Base-by-base conservation (phyloP, 2,113 vertebrate species). In the Podarcis muralis region DNA sequence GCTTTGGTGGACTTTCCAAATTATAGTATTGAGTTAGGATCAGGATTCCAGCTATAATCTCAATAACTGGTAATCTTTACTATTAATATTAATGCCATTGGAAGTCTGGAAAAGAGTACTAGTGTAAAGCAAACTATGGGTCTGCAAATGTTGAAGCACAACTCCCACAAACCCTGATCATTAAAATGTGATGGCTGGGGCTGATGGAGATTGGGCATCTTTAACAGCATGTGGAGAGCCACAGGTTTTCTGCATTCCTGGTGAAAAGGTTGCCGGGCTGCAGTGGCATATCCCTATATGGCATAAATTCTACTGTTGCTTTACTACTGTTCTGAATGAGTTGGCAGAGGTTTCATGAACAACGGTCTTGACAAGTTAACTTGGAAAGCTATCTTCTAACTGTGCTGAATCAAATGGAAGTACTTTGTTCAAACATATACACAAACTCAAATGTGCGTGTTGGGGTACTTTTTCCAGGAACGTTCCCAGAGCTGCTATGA, bases 381-480 rank as follows among this genome's bases (percentile, higher is more conserved):
- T 77, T 83, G 92, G 95, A 92, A 92, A 90, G 90, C 91, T 95
- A 93, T 78, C 76, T 77, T 66, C 40, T 48, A 78, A 68, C 72
- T 94, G 77, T 95, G 84, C 94, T 95, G 37, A 92, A 95, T 87
- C 90, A 94, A 90, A 88, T 95, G 93, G 95, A 95, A 94, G 94
- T 94, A 94, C 91, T 95, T 96, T 96, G 94, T 92, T 92, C 91
- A 94, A 92, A 95, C 93, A 93, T 91, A 93, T 91, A 93, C 91
- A 87, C 90, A 95, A 89, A 93, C 87, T 83, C 91, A 93, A 96
- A 92, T 93, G 94, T 97, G 95, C 93, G 86, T 96, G 95, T 94
- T 91, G 90, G 89, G 94, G 94, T 93, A 95, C 90, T 90, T 95
- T 53, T 93, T 96, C 93, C 96, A 94, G 92, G 95, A 93, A 96